Conservation (phyloP, 2,797 vertebrate species). For the Rhinatrema bivittatum region DNA sequence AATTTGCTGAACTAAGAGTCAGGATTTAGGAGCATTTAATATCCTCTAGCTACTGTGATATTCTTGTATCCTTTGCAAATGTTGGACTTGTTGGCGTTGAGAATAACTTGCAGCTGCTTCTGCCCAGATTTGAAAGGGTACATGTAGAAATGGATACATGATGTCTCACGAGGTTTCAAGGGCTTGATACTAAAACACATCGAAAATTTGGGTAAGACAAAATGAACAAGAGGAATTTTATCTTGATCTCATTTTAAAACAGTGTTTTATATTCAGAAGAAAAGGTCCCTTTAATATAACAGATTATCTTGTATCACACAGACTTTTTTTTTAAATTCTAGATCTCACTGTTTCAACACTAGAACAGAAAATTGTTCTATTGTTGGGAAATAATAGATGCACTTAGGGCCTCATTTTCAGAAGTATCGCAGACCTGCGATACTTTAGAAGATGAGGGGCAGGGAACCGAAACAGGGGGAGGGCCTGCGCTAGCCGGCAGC, state of each 20-base stretch:
- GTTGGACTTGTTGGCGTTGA: conserved; percentile 49
- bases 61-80: conserved; percentile 54
- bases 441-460: too few species aligned
- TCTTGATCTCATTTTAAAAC: background rate
- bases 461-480: too few species aligned
- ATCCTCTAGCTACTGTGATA: conserved; percentile 22
- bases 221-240: background rate
- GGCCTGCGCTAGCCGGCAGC: too few species aligned
- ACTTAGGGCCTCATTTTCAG: too few species aligned
- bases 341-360: too few species aligned
- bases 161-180: conserved; percentile 42
- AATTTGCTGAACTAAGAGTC: background rate
- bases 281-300: too few species aligned
- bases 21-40: background rate
- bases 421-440: too few species aligned
- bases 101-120: conserved; percentile 58
- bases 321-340: too few species aligned
- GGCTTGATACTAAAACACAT: conserved; percentile 39
- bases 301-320: too few species aligned
- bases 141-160: conserved; percentile 44
- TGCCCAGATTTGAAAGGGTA: conserved; percentile 53
- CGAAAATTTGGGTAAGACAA: background rate
- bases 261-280: too few species aligned
- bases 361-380: too few species aligned
- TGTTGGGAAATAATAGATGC: too few species aligned